Evolutionary conservation across 2,888 invertebrate species (phyloP), one percentile per base, ranked within the genome.

Genomic region (Scaptomyza caliginosa): DNA sequence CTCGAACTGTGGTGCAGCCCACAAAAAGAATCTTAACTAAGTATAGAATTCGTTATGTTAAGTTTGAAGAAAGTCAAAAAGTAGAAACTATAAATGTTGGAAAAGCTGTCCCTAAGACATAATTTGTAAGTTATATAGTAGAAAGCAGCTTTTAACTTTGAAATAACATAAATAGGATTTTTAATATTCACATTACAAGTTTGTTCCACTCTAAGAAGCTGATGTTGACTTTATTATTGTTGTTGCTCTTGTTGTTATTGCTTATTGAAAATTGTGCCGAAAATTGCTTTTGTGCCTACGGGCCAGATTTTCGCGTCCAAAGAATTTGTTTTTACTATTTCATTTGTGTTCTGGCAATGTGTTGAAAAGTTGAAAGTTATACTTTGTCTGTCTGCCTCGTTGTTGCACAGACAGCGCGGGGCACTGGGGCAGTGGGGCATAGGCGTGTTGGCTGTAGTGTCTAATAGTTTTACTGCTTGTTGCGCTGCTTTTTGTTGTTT

Each of bases 231-330:
- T 34, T 34, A 34, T 16, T n/a, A 34, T 7, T 28, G 26, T 11
- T 59, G 34, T 23, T 57, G 32, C 48, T 38, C 34, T 45, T 56
- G 23, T 28, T 62, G 54, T 42, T 57, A 55, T 57, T 51, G 77
- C 67, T 76, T 78, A 81, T 82, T 85, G 82, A 79, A 81, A 81
- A 81, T 85, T 72, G 67, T 78, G 72, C 78, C 63, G 79, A 84
- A 77, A 81, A 82, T 71, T 76, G 67, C 54, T 67, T 64, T 67
- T 73, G n/a, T 58, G 59, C 45, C 56, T 60, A 30, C 39, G 42
- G 38, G 50, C 52, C 39, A 46, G 32, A 70, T 56, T 70, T 70
- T 74, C 30, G 59, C 66, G 50, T 62, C 58, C 58, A 57, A 40
- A 55, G 46, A 62, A 59, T 77, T 55, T 65, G 4, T 50, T 28